Conservation (phyloP, 2,888 invertebrate species). For the Torymus texanus region DNA sequence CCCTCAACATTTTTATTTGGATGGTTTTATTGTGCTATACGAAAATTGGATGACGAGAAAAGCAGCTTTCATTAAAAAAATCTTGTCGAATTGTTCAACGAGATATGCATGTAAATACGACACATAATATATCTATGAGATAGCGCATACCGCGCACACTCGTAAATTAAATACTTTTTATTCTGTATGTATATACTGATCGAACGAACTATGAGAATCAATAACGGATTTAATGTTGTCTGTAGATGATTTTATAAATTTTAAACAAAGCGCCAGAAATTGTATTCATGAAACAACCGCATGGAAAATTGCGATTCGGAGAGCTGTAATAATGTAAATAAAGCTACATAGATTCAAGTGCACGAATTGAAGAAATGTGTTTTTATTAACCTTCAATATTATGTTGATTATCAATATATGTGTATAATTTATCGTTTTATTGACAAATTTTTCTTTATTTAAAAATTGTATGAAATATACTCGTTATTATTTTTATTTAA, state of each 20-base stretch:
- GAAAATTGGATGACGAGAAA: slow-evolving; percentile 8
- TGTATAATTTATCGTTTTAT: too few relatives aligned
- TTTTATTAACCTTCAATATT: slow-evolving; percentile 23
- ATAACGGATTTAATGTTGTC: slow-evolving; percentile 47
- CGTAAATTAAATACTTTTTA: slow-evolving; percentile 48
- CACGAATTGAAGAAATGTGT: slow-evolving; percentile 25
- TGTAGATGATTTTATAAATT: slow-evolving; percentile 60
- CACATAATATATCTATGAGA: slow-evolving; percentile 42
- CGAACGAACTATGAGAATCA: slow-evolving; percentile 36
- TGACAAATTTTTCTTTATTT: too few relatives aligned
- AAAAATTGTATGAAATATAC: too few relatives aligned
- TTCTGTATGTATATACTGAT: slow-evolving; percentile 52
- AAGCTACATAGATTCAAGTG: slow-evolving; percentile 51
- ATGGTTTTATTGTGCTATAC: slow-evolving; percentile 17
- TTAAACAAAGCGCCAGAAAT: slow-evolving; percentile 49
- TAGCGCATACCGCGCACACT: slow-evolving; percentile 18
- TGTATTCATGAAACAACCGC: slow-evolving; percentile 52
- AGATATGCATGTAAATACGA: slow-evolving; percentile 47
- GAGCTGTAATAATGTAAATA: slow-evolving; percentile 60
- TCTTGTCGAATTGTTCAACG: slow-evolving; percentile 18
- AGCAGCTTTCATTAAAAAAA: slow-evolving; percentile 10
- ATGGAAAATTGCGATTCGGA: slow-evolving; percentile 31
- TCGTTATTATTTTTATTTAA: too few relatives aligned
- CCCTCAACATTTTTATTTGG: slow-evolving; percentile 1
- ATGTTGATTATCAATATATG: not conserved